Evolutionary conservation across 1,140 invertebrate genomes (phyloP), one percentile per base, ranked within the genome.

Genomic region (Diploscapter pachys): DNA sequence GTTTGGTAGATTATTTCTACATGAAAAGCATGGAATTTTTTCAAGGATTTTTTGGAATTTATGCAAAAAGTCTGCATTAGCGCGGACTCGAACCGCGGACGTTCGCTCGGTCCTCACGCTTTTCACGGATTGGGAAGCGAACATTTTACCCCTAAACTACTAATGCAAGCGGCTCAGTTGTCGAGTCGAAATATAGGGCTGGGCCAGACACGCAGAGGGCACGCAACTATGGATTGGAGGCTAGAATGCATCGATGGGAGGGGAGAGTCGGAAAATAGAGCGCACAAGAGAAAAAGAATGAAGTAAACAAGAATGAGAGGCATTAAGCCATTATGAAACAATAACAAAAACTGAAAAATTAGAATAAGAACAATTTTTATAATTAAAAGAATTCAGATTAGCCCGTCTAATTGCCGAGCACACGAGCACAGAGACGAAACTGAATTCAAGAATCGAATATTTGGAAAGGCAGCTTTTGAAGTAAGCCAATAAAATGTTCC

Each of bases 391-490:
- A 31, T 82, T 69, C 57, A 85, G 83, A 72, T 88, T 93, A 73
- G 91, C 91, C 2, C 86, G 92, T 51, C 88, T 93, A 48, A 84
- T 92, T 59, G 91, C 91, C 3, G 92, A 93, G 81, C 92, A 91
- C 80, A 89, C 90, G 53, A 90, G 90, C 76, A 91, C 90, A 65
- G 91, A 92, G 83, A 89, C 90, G 71, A 91, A 90, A 81, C 84
- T 91, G 6, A 91, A 91, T 83, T 90, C 91, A 83, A 84, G 91
- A 76, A 87, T 92, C 13, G 86, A 87, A 5, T 82, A 85, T 79
- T 80, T 90, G 55, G 89, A 90, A 75, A 67, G 75, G 31, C 78
- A 83, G 77, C 63, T 85, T 5, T 55, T 51, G 13, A 80, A 76
- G 71, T 85, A 73, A 50, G 72, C 62, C 5, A 31, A 31, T 31